Evolutionary conservation across 2,113 vertebrate genomes (phyloP).

Genomic region (Pseudorasbora parva): DNA sequence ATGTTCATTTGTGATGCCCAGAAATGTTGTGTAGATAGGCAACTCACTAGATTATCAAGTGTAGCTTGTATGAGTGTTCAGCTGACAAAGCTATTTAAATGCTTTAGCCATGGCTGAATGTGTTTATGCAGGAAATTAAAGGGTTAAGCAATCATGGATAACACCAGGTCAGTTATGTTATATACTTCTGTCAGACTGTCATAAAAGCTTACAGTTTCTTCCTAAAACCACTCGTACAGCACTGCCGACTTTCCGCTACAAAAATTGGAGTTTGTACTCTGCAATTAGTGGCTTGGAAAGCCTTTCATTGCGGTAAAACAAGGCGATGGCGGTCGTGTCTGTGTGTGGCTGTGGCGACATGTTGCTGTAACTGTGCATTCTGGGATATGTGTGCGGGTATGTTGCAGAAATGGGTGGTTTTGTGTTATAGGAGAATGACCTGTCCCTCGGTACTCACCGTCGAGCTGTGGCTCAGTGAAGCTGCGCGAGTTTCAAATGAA

Average conservation of each 20-base stretch:
- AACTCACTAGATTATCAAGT: neutral
- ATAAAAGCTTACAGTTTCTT: constrained; percentile 48
- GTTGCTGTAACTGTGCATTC: constrained; percentile 25
- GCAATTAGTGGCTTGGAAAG: constrained; percentile 60
- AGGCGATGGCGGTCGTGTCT: constrained; percentile 38
- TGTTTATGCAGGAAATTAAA: neutral
- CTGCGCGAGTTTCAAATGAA: constrained; percentile 80
- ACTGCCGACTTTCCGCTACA: constrained; percentile 28
- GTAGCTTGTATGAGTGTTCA: neutral
- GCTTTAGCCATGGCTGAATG: neutral
- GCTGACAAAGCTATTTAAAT: constrained; percentile 3
- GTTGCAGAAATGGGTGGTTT: constrained; percentile 17
- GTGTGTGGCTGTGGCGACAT: constrained; percentile 42
- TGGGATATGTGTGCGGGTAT: constrained; percentile 5
- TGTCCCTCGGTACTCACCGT: constrained; percentile 68
- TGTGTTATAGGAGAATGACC: constrained; percentile 69
- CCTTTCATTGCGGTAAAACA: constrained; percentile 45
- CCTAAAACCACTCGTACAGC: constrained; percentile 44
- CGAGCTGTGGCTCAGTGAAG: constrained; percentile 72
- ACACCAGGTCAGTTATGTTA: constrained; percentile 1
- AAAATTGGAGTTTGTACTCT: constrained; percentile 54
- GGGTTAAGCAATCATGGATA: constrained; percentile 13
- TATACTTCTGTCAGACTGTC: neutral
- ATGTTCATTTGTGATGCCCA: neutral
- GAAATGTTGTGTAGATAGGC: neutral